Conservation (phyloP, 64 coral and sea anemone species). For the Acropora yongei region DNA sequence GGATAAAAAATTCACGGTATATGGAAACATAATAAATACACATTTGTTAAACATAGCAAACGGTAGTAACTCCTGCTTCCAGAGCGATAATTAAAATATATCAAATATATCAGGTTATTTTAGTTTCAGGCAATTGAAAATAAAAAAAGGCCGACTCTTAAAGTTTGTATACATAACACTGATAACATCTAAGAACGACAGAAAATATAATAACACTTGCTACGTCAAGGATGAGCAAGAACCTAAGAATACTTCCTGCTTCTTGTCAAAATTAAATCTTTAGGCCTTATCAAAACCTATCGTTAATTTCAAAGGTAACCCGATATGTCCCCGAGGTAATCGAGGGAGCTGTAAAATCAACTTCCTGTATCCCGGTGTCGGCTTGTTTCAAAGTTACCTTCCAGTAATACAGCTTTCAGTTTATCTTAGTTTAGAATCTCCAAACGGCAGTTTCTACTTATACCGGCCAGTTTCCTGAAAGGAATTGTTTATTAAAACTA, state of each 20-base stretch:
- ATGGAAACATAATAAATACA: no score
- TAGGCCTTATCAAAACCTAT: background rate
- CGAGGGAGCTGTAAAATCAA: conserved; percentile 12
- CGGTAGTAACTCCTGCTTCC: no score
- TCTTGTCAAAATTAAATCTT: background rate
- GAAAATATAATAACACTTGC: background rate
- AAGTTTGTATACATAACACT: background rate
- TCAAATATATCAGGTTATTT: background rate
- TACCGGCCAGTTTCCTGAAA: background rate
- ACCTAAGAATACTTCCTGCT: background rate
- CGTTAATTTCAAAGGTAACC: background rate
- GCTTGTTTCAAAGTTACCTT: background rate
- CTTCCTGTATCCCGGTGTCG: conserved; percentile 11
- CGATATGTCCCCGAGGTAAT: background rate
- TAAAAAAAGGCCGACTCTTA: background rate
- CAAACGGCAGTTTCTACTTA: background rate
- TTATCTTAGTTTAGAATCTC: conserved; percentile 29
- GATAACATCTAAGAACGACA: background rate
- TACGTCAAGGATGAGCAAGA: background rate
- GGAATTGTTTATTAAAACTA: conserved; percentile 34
- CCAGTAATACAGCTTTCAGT: background rate
- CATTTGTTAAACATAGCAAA: no score
- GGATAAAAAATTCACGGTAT: no score
- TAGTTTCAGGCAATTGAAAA: background rate
- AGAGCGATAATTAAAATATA: no score